These are phyloP conservation scores for Ciconia maguari DNA, from an alignment of 2,113 vertebrate genomes.

Conservation along the genomic window DNA sequence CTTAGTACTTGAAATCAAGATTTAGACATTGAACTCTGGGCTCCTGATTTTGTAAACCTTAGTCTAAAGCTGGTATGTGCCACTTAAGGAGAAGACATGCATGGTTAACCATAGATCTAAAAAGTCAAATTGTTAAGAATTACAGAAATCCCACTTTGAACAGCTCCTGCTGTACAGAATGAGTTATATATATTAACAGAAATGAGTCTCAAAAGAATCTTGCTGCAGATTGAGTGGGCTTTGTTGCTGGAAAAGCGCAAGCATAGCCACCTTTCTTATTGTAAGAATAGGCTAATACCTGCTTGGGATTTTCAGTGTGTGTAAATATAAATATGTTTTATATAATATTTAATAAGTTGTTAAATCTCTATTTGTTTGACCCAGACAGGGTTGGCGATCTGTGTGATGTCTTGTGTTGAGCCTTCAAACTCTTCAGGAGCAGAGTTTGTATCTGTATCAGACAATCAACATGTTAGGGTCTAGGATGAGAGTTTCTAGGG, in stretches of 20 bases:
- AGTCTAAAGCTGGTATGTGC: neutral
- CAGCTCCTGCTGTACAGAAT: neutral
- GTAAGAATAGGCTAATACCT: neutral
- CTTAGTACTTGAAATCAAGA: neutral
- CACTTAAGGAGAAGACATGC: neutral
- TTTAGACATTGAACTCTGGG: neutral
- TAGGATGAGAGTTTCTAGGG: neutral
- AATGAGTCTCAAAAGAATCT: neutral
- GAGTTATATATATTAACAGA: neutral
- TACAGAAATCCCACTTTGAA: neutral
- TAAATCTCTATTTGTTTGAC: neutral
- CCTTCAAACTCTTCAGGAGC: neutral
- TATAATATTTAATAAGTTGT: neutral
- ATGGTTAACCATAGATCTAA: neutral
- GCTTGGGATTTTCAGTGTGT: neutral
- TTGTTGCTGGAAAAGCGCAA: neutral
- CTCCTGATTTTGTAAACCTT: neutral
- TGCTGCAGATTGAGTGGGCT: neutral
- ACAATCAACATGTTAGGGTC: neutral
- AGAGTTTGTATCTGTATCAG: neutral
- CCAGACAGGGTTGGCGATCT: neutral
- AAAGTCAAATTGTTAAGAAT: neutral
- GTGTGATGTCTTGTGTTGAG: neutral
- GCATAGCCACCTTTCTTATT: neutral
- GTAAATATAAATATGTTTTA: neutral